These are phyloP conservation scores for Nibea coibor DNA, from an alignment of 2,113 vertebrate species.

Conservation along the genomic window DNA sequence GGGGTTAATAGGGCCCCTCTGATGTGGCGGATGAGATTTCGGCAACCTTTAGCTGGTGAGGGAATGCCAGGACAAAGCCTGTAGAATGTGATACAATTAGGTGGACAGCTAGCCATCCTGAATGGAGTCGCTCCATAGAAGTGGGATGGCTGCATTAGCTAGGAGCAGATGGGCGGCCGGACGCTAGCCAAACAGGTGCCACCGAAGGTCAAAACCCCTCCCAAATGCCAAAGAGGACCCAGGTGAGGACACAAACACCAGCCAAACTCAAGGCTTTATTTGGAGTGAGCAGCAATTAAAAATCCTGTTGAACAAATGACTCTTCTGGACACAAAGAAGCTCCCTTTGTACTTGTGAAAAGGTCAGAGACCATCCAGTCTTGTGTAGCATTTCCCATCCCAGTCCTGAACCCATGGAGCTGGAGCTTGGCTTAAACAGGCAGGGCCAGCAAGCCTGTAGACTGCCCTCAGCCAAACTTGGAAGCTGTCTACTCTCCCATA, in stretches of 20 bases:
- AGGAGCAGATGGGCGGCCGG: conserved; percentile 87
- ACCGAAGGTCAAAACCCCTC: conserved; percentile 63
- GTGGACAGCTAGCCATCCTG: conserved; percentile 88
- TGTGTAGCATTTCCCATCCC: conserved; percentile 58
- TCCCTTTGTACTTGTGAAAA: conserved; percentile 73
- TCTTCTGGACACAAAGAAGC: conserved; percentile 67
- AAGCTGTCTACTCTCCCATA: conserved; percentile 53
- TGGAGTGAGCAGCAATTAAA: conserved; percentile 72
- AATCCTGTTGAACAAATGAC: conserved; percentile 72
- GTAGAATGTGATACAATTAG: conserved; percentile 98
- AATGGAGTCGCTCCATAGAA: conserved; percentile 83
- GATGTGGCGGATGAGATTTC: conserved; percentile 94
- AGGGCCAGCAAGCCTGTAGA: conserved; percentile 42
- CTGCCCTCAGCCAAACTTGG: conserved; percentile 54
- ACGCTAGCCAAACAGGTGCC: conserved; percentile 76
- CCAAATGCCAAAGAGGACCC: conserved; percentile 60
- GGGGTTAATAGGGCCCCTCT: conserved; percentile 95
- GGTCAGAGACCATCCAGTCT: conserved; percentile 66
- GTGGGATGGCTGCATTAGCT: conserved; percentile 83
- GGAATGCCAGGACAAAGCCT: conserved; percentile 88
- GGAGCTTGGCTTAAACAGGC: conserved; percentile 32
- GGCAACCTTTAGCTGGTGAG: conserved; percentile 89
- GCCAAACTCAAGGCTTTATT: conserved; percentile 56
- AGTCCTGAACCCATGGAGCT: conserved; percentile 25
- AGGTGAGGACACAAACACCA: conserved; percentile 72